These are phyloP conservation scores for Hirtodrosophila duncani DNA, from an alignment of 2,888 invertebrate species.

Conservation along the genomic window DNA sequence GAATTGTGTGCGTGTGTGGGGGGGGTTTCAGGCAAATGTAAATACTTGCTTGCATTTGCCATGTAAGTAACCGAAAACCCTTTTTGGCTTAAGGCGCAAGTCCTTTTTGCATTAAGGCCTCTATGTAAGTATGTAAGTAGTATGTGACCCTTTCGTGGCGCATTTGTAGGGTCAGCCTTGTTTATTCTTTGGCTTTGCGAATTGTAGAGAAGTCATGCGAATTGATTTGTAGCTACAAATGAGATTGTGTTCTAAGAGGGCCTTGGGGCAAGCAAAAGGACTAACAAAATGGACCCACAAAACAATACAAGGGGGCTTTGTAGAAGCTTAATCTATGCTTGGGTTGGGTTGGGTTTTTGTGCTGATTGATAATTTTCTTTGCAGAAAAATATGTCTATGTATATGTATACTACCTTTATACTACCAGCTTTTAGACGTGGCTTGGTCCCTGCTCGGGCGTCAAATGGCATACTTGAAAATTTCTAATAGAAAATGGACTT, in stretches of 20 bases:
- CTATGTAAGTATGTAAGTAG: too few species aligned
- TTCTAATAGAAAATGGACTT: too few species aligned
- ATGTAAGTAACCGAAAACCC: constrained; percentile 36
- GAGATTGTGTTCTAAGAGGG: constrained; percentile 24
- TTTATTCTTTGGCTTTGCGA: constrained; percentile 12
- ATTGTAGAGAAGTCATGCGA: constrained; percentile 32
- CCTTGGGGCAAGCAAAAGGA: constrained; percentile 13
- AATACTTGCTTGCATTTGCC: constrained; percentile 51
- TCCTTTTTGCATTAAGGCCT: constrained; percentile 53
- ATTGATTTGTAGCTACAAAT: constrained; percentile 58
- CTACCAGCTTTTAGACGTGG: too few species aligned
- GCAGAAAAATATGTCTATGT: too few species aligned
- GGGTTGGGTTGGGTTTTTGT: too few species aligned
- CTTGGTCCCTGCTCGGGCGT: too few species aligned
- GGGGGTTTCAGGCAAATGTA: constrained; percentile 42
- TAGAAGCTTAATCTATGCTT: background rate
- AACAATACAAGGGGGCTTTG: background rate
- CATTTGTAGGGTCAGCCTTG: constrained; percentile 6
- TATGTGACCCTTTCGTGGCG: constrained; percentile 9
- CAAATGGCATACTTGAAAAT: too few species aligned
- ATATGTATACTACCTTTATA: too few species aligned
- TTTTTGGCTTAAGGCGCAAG: constrained; percentile 54
- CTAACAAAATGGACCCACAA: constrained; percentile 6
- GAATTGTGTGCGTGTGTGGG: background rate
- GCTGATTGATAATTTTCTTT: too few species aligned